Evolutionary conservation across 2,888 invertebrate species (phyloP).

Genomic region (Pheosia tremula): DNA sequence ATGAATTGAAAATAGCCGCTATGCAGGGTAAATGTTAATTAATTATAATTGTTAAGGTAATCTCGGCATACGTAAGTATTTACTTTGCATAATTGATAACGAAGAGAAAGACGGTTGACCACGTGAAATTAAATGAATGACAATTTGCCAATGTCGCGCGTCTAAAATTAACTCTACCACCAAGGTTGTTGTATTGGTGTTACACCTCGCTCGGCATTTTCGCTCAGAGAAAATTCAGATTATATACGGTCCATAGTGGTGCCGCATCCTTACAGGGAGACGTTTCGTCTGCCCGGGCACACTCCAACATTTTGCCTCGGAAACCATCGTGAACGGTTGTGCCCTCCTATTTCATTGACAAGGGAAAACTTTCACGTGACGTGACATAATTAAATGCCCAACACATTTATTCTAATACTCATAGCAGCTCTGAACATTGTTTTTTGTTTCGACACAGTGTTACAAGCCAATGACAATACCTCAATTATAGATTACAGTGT

Average conservation of each 20-base stretch:
- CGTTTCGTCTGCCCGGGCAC: slow-evolving; percentile 32
- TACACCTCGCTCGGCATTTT: slow-evolving; percentile 20
- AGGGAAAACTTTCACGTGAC: slow-evolving; percentile 36
- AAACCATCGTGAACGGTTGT: slow-evolving; percentile 65
- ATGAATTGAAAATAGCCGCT: no score
- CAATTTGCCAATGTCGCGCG: slow-evolving; percentile 18
- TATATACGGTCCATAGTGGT: slow-evolving; percentile 30
- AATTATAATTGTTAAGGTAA: no score
- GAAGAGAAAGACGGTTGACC: no score
- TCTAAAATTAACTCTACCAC: slow-evolving; percentile 24
- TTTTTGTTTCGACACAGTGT: slow-evolving; percentile 50
- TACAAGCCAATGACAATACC: slow-evolving; percentile 34
- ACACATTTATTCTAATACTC: slow-evolving; percentile 52
- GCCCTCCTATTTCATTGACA: slow-evolving; percentile 41
- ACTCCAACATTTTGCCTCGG: slow-evolving; percentile 62
- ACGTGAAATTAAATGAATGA: slow-evolving; percentile 9
- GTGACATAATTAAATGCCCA: slow-evolving; percentile 44
- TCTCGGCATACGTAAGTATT: no score
- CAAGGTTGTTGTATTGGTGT: slow-evolving; percentile 26
- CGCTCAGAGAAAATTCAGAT: slow-evolving; percentile 16
- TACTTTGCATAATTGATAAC: no score
- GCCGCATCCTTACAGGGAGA: slow-evolving; percentile 45
- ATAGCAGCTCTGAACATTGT: slow-evolving; percentile 54
- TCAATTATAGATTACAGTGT: slow-evolving; percentile 40
- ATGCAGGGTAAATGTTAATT: no score